These are phyloP conservation scores for Nasonovia ribisnigri DNA, from an alignment of 2,888 invertebrate genomes.

Conservation along the genomic window DNA sequence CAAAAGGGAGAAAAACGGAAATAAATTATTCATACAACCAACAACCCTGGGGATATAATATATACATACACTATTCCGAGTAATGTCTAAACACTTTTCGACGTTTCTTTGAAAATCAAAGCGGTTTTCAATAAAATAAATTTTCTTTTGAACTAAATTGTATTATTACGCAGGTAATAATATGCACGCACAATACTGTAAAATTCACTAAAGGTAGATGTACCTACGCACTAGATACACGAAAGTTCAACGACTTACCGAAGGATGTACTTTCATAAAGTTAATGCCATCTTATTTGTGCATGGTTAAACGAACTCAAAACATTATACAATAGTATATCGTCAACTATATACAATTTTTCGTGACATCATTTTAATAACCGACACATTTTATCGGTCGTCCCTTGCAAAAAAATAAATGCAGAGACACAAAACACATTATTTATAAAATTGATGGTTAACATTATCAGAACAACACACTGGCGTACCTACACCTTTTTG, in stretches of 20 bases:
- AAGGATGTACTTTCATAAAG: background rate
- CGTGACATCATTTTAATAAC: constrained; percentile 6
- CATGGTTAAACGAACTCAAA: background rate
- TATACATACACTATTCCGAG: background rate
- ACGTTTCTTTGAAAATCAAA: constrained; percentile 53
- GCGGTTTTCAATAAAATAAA: constrained; percentile 27
- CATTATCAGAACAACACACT: background rate
- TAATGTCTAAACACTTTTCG: constrained; percentile 46
- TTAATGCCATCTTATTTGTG: background rate
- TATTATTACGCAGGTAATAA: constrained; percentile 18
- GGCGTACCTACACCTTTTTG: background rate
- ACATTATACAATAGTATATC: background rate
- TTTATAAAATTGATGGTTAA: background rate
- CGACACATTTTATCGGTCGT: background rate
- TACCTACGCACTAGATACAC: background rate
- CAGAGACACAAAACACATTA: background rate
- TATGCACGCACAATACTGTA: background rate
- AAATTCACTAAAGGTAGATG: background rate
- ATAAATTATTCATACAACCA: constrained; percentile 45
- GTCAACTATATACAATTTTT: background rate
- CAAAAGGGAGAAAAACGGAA: constrained; percentile 27
- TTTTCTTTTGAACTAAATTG: constrained; percentile 39
- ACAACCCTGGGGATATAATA: constrained; percentile 18
- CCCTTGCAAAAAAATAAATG: background rate
- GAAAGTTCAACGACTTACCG: background rate